These are phyloP conservation scores for Celastrina argiolus DNA, from an alignment of 2,888 invertebrate species.

Conservation along the genomic window DNA sequence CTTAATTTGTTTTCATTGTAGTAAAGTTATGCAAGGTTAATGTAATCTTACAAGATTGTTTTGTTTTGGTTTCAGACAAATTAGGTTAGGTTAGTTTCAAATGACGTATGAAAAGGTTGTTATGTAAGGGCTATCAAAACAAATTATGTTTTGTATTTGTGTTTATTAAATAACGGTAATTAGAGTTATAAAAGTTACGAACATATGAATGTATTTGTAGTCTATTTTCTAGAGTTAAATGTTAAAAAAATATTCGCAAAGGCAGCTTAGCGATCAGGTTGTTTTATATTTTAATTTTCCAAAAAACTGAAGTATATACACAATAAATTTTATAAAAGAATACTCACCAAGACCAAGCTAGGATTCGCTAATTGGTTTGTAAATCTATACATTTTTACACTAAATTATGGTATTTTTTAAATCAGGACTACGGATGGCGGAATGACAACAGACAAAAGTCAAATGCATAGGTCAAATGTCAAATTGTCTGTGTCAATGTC, in stretches of 20 bases:
- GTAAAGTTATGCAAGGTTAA: background rate
- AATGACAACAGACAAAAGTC: constrained; percentile 36
- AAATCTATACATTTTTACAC: constrained; percentile 74
- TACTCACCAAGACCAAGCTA: constrained; percentile 65
- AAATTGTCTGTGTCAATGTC: background rate
- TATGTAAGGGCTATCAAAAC: constrained; percentile 68
- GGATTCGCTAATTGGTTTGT: constrained; percentile 61
- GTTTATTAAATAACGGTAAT: background rate
- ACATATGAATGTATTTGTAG: background rate
- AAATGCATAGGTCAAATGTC: background rate
- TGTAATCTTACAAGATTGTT: background rate
- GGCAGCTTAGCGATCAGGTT: background rate
- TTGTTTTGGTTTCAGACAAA: background rate
- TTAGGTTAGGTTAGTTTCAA: constrained; percentile 56
- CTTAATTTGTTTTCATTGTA: too few species aligned
- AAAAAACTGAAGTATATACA: background rate
- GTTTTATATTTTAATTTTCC: constrained; percentile 1
- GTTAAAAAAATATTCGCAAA: background rate
- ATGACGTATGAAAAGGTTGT: constrained; percentile 57
- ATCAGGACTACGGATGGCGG: constrained; percentile 65
- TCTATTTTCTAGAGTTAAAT: background rate
- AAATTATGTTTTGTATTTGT: constrained; percentile 33
- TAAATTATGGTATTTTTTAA: constrained; percentile 46
- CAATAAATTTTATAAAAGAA: constrained; percentile 14
- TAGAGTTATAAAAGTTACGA: background rate